These are phyloP conservation scores for Acyrthosiphon pisum DNA, from an alignment of 1,140 invertebrate genomes.

Conservation along the genomic window DNA sequence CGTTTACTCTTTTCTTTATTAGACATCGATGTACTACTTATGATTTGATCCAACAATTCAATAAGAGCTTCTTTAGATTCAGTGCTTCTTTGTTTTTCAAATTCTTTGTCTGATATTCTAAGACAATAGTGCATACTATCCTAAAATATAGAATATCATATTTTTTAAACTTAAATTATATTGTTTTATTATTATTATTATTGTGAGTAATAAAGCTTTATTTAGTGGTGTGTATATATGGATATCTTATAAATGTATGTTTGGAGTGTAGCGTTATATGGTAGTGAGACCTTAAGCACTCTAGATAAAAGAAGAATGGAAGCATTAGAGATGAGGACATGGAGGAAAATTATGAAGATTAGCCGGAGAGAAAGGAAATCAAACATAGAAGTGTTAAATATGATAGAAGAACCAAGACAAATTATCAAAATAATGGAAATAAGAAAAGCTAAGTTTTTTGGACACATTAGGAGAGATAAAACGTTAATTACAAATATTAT, in stretches of 20 bases:
- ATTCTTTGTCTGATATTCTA: conserved; percentile 52
- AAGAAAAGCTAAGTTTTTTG: no score
- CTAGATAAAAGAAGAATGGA: no score
- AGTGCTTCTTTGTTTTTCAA: conserved; percentile 45
- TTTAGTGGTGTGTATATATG: not conserved
- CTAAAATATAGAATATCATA: not conserved
- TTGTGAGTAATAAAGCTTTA: not conserved
- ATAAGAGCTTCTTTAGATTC: conserved; percentile 53
- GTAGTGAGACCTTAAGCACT: no score
- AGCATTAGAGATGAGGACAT: no score
- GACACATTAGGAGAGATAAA: no score
- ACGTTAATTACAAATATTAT: no score
- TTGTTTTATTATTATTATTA: not conserved
- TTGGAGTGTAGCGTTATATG: no score
- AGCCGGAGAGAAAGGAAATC: no score
- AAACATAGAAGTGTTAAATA: no score
- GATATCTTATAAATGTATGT: not conserved
- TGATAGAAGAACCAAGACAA: no score
- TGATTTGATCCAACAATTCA: conserved; percentile 53
- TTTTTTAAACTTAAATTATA: not conserved
- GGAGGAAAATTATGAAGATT: no score
- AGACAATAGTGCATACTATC: conserved; percentile 46
- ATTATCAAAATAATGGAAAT: no score
- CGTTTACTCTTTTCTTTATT: conserved; percentile 54
- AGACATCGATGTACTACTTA: conserved; percentile 41